phyloP scores from a whole-genome alignment of 2,113 vertebrate species.

The Semnornis frantzii region DNA sequence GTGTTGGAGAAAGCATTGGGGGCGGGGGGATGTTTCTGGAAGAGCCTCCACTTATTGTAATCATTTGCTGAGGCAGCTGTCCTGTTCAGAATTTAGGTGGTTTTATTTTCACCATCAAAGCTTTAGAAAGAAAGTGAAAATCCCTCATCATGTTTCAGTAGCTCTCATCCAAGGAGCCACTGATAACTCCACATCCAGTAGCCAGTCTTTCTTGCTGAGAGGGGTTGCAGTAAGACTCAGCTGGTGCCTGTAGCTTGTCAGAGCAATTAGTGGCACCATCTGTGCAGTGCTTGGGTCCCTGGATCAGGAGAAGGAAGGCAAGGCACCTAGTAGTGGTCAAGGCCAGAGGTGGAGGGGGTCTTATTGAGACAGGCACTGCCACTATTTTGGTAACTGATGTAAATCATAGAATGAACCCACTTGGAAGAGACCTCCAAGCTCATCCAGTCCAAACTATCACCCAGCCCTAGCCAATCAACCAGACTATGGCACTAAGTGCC shows the following conservation, averaged over 20 bases:
- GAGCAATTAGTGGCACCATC: conserved; percentile 80
- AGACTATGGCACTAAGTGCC: too few species aligned
- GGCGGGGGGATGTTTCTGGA: neutral
- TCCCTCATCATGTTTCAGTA: neutral
- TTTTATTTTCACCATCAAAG: neutral
- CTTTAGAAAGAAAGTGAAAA: neutral
- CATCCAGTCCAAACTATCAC: too few species aligned
- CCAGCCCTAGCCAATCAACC: too few species aligned
- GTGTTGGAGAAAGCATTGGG: neutral
- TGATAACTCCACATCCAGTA: neutral
- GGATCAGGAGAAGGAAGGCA: conserved; percentile 83
- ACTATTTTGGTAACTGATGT: conserved; percentile 86
- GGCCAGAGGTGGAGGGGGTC: conserved; percentile 86
- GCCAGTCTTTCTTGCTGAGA: neutral
- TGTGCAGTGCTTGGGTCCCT: conserved; percentile 82
- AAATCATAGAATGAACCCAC: neutral
- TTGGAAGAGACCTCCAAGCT: too few species aligned
- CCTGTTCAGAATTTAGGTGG: neutral
- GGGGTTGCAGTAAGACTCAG: neutral
- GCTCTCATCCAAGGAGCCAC: neutral
- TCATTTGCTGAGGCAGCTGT: neutral
- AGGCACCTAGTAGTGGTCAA: conserved; percentile 85
- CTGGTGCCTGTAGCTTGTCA: neutral
- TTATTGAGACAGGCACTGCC: conserved; percentile 86
- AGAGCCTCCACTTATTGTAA: neutral